Base-by-base conservation (phyloP, 2,113 vertebrate genomes). In the Carassius carassius region DNA sequence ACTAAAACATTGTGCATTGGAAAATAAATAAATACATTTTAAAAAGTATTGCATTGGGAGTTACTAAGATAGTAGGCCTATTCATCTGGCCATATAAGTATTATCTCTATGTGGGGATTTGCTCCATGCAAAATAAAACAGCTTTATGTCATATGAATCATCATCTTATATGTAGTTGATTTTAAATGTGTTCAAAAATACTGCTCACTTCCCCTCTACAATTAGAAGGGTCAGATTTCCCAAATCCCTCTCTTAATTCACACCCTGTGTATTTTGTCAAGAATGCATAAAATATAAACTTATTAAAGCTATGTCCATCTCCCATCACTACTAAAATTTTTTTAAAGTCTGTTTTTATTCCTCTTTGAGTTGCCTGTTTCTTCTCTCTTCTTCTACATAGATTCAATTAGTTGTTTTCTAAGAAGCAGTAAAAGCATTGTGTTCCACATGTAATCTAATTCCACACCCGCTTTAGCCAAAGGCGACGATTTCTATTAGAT, bases 401-500 rank as follows among this genome's bases (percentile, higher is more conserved):
- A 95, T 95, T 94, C 89, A 92, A 95, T 95, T 95, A 95, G 88
- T 89, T 84, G 92, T 94, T 95, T 95, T 95, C 94, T 93, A 94
- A 95, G 94, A 95, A 94, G 92, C 94, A 72, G 91, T 95, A 94
- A 95, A 95, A 95, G 93, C 94, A 93, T 91, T 93, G 93, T 94
- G 94, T 94, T 91, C 94, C 90, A 93, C 90, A 89, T 91, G 92
- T 94, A 95, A 95, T 95, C 92, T 65, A 93, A 95, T 95, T 93
- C 84, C 84, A 89, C 90, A 87, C 88, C 93, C 91, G 92, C 91
- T 94, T 93, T 94, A 89, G 95, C 94, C 92, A 91, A 90, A 88
- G 94, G 95, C 94, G 91, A 94, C 87, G 92, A 94, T 94, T 95
- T 95, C 93, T 95, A 95, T 95, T 95, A 94, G 94, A 95, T 95